phyloP scores from a whole-genome alignment of 2,888 invertebrate genomes.

The Eutolmus rufibarbis region DNA sequence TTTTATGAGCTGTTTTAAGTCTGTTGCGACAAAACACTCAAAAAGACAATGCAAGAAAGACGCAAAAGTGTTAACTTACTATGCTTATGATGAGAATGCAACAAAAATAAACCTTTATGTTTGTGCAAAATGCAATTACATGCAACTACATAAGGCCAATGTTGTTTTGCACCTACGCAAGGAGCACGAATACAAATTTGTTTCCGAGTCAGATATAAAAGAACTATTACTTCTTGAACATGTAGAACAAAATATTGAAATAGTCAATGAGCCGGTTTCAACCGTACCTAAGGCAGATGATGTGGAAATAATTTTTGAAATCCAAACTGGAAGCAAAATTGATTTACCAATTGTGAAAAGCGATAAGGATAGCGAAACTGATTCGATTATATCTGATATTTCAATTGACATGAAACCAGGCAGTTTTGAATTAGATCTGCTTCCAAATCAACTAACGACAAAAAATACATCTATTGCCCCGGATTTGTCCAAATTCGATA shows the following conservation, averaged over 20 bases:
- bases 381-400: neutral
- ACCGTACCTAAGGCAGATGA: neutral
- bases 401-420: neutral
- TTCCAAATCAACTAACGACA: neutral
- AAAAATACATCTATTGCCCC: neutral
- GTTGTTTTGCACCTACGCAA: neutral
- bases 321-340: neutral
- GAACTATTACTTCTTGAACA: neutral
- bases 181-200: neutral
- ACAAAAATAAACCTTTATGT: neutral
- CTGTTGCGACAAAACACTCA: neutral
- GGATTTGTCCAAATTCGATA: neutral
- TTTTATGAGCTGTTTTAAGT: neutral
- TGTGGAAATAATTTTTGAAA: neutral
- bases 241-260: neutral
- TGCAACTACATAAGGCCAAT: conserved; percentile 6
- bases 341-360: neutral
- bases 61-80: neutral
- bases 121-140: conserved; percentile 21
- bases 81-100: neutral
- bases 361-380: neutral
- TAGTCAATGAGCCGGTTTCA: neutral
- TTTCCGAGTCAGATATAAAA: neutral
- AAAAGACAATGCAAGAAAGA: neutral
- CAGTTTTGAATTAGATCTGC: neutral